Conservation (phyloP, 1,140 invertebrate species). For the Diorhabda elongata region DNA sequence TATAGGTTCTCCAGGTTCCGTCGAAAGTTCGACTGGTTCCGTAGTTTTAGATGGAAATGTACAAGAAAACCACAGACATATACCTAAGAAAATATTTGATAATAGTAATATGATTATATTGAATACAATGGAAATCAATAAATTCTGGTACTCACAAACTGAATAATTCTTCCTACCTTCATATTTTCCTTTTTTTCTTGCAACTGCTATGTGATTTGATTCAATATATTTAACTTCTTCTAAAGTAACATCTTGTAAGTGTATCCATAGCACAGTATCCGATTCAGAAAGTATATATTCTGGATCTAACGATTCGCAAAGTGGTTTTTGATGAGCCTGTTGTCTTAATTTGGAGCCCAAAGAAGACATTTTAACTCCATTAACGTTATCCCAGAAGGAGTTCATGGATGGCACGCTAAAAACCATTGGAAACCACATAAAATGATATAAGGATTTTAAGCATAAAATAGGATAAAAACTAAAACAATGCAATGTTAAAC, state of each 20-base stretch:
- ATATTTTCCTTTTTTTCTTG: slow-evolving; percentile 58
- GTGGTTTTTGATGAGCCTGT: slow-evolving; percentile 50
- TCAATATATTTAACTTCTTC: slow-evolving; percentile 51
- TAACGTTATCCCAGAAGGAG: slow-evolving; percentile 55
- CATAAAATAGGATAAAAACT: too few relatives aligned
- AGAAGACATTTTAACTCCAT: slow-evolving; percentile 55
- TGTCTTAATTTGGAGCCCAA: slow-evolving; percentile 52
- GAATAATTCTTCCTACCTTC: slow-evolving; percentile 52
- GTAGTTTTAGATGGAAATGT: slow-evolving; percentile 46
- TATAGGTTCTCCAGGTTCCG: slow-evolving; percentile 65
- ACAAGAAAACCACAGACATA: slow-evolving; percentile 66
- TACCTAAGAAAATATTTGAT: slow-evolving; percentile 19
- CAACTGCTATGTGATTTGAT: slow-evolving; percentile 49
- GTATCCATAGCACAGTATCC: slow-evolving; percentile 56
- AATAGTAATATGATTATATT: neutral
- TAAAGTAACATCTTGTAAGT: slow-evolving; percentile 52
- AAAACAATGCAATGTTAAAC: too few relatives aligned
- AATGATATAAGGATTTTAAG: neutral
- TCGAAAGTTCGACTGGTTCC: slow-evolving; percentile 60
- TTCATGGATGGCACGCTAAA: slow-evolving; percentile 59
- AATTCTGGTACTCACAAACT: too few relatives aligned
- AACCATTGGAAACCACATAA: slow-evolving; percentile 16
- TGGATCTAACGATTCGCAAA: slow-evolving; percentile 48
- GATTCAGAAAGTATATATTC: slow-evolving; percentile 54
- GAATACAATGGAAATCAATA: too few relatives aligned